Percentiles rank a stretch among this genome's conserved stretches.
These are phyloP conservation scores for Copsychus sechellarum DNA, from an alignment of 2,113 vertebrate species.

Conservation along the genomic window DNA sequence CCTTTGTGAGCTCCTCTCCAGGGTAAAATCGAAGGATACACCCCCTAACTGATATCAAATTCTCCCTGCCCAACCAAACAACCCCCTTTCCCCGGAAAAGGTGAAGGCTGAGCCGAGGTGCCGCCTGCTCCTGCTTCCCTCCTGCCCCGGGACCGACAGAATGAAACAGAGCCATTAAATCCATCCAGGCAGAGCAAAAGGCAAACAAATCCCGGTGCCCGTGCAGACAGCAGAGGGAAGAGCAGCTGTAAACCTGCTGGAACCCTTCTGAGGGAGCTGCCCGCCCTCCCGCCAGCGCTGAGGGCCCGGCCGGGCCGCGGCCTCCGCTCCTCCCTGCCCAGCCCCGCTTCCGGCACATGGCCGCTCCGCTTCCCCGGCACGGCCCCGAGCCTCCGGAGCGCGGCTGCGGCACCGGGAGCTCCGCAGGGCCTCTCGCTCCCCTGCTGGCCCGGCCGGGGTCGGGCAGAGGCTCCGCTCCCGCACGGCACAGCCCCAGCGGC, in stretches of 20 bases:
- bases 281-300: background rate
- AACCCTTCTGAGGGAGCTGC: background rate
- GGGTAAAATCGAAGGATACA: background rate
- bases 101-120: background rate
- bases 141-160: background rate
- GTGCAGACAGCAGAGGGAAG: accelerated
- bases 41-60: background rate
- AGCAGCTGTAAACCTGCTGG: background rate
- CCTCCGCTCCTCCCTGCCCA: background rate
- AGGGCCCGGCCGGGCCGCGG: background rate
- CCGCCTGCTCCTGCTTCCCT: background rate
- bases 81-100: background rate
- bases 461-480: no score
- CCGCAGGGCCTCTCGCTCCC: background rate
- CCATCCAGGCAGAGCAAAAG: background rate
- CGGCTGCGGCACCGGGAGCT: background rate
- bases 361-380: background rate
- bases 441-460: background rate
- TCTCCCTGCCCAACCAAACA: background rate
- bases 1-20: background rate
- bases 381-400: background rate
- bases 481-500: background rate
- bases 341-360: background rate
- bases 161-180: background rate
- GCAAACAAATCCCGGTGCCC: background rate